These are phyloP conservation scores for Dioctria linearis DNA, from an alignment of 2,888 invertebrate species.

Conservation along the genomic window DNA sequence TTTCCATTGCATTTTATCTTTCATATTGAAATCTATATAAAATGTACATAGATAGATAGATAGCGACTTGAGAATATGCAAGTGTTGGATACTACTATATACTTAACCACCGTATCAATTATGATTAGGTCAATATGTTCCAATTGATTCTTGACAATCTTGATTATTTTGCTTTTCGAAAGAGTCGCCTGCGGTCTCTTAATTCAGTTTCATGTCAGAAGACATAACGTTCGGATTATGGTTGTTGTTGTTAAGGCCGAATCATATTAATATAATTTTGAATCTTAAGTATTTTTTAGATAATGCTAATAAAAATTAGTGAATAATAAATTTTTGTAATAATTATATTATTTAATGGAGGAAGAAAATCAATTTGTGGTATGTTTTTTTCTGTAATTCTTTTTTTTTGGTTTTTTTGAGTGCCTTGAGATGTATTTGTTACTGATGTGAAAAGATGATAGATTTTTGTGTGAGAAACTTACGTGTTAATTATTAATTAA, in stretches of 20 bases:
- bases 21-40: background rate
- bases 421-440: no score
- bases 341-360: conserved; percentile 6
- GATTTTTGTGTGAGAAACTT: no score
- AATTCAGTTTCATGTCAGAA: conserved; percentile 28
- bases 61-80: background rate
- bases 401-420: conserved; percentile 5
- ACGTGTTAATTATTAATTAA: no score
- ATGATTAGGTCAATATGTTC: conserved; percentile 43
- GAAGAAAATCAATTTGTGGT: conserved; percentile 32
- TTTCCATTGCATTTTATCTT: conserved; percentile 7
- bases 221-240: conserved; percentile 22
- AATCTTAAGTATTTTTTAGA: background rate
- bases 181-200: conserved; percentile 14
- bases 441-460: no score
- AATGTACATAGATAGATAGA: background rate
- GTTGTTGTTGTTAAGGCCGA: background rate
- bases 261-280: no score
- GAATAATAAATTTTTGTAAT: no score
- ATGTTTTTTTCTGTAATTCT: conserved; percentile 3
- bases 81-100: conserved; percentile 6
- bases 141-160: conserved; percentile 48
- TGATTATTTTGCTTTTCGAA: conserved; percentile 31
- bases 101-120: conserved; percentile 35
- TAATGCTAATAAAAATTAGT: no score